These are phyloP conservation scores for Dysidea cf. avara DNA, from an alignment of 37 sponge, comb jelly and placozoan genomes.

Conservation along the genomic window DNA sequence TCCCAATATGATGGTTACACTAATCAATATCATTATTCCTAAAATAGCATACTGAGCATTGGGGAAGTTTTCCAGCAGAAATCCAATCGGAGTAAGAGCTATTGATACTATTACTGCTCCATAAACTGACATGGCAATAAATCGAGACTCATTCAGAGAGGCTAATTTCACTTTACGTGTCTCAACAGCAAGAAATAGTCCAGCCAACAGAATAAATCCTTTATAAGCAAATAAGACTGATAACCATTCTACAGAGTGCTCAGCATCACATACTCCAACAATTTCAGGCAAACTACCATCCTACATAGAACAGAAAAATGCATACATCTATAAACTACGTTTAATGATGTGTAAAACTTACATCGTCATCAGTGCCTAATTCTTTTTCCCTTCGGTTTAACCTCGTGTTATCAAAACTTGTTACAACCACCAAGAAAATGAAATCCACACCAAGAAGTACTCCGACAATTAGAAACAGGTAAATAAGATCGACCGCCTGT, in stretches of 20 bases:
- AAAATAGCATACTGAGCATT: slow-evolving; percentile 36
- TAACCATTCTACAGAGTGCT: slow-evolving; percentile 1
- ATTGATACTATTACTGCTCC: slow-evolving; percentile 46
- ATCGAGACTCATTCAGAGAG: slow-evolving; percentile 60
- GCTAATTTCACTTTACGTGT: slow-evolving; percentile 55
- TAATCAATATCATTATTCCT: slow-evolving; percentile 43
- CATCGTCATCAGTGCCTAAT: no score
- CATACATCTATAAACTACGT: no score
- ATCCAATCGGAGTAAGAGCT: slow-evolving; percentile 32
- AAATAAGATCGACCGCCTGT: no score
- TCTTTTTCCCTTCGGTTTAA: no score
- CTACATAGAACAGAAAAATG: slow-evolving; percentile 1
- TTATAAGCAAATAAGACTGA: slow-evolving; percentile 55
- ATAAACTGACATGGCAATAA: slow-evolving; percentile 56
- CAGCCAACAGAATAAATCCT: slow-evolving; percentile 40
- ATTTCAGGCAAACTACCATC: slow-evolving; percentile 20
- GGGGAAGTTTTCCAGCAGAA: slow-evolving; percentile 23
- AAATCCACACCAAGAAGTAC: no score
- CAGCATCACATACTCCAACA: slow-evolving; percentile 21
- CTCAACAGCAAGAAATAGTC: slow-evolving; percentile 61
- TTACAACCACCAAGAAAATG: no score
- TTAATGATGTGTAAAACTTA: no score
- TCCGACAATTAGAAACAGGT: no score
- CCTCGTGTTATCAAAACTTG: no score
- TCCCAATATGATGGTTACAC: slow-evolving; percentile 47